These are phyloP conservation scores for Metridium senile DNA, from an alignment of 92 coral and sea anemone genomes.

Conservation along the genomic window DNA sequence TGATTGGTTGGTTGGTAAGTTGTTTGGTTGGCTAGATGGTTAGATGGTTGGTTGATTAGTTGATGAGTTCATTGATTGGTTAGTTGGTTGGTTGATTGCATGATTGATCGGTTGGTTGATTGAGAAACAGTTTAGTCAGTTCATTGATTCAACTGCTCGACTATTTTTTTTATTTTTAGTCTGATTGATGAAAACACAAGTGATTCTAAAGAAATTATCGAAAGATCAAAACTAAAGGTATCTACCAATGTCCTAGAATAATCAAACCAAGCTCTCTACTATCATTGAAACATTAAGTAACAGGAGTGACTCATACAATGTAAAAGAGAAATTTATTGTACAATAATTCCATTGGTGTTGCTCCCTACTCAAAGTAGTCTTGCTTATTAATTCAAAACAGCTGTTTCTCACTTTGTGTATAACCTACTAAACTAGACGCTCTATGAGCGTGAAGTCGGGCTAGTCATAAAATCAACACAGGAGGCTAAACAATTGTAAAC, in stretches of 20 bases:
- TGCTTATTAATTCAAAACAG: too few species aligned
- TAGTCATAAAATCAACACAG: too few species aligned
- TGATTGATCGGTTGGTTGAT: not conserved
- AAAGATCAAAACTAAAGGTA: conserved; percentile 42
- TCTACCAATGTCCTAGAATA: not conserved
- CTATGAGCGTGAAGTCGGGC: too few species aligned
- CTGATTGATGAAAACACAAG: not conserved
- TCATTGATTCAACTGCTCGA: not conserved
- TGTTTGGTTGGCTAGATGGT: not conserved
- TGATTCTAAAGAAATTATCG: conserved; percentile 21
- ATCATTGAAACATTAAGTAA: too few species aligned
- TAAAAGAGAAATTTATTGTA: too few species aligned
- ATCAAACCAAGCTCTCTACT: not conserved
- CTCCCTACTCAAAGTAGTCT: too few species aligned
- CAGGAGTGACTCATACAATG: too few species aligned
- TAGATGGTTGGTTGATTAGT: not conserved
- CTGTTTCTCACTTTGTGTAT: too few species aligned
- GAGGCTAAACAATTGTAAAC: too few species aligned
- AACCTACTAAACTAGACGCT: too few species aligned
- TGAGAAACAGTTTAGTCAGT: not conserved
- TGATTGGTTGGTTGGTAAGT: not conserved
- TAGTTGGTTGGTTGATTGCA: not conserved
- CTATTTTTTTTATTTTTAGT: not conserved
- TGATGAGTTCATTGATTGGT: not conserved
- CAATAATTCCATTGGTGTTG: too few species aligned